Percentiles rank a stretch among this genome's conserved stretches.
Conservation (phyloP, 2,113 vertebrate genomes). For the Lampris incognitus region DNA sequence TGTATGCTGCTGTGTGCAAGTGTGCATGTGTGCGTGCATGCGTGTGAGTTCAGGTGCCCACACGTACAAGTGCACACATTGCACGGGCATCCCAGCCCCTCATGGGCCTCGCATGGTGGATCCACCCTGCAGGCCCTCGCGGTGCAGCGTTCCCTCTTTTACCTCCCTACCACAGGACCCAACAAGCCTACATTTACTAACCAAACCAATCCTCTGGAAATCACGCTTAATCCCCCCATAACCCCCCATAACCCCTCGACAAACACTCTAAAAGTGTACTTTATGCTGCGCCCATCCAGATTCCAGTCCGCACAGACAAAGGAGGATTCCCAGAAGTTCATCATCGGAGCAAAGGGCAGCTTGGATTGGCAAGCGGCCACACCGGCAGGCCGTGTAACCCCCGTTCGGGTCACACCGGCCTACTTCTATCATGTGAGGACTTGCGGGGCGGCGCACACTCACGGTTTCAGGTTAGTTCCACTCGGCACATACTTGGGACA, state of each 20-base stretch:
- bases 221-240: conserved; percentile 57
- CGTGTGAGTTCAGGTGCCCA: neutral
- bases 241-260: conserved; percentile 49
- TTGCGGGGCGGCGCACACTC: neutral
- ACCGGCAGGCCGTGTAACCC: conserved; percentile 38
- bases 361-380: conserved; percentile 32
- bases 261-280: conserved; percentile 72
- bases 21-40: neutral
- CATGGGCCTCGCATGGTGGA: too few species aligned
- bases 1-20: neutral
- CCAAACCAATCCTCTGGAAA: conserved; percentile 66
- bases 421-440: conserved; percentile 14
- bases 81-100: too few species aligned
- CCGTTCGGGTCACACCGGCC: conserved; percentile 37
- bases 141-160: conserved; percentile 15
- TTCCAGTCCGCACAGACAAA: conserved; percentile 61
- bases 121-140: neutral
- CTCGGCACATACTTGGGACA: too few species aligned
- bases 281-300: conserved; percentile 66
- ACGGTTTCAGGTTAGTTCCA: too few species aligned
- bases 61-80: neutral
- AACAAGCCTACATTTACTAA: conserved; percentile 69
- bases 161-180: conserved; percentile 44
- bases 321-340: conserved; percentile 42
- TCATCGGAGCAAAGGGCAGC: conserved; percentile 53